These are phyloP conservation scores for Holothuria glaberrima DNA, from an alignment of 35 echinoderm and acorn worm genomes.

Conservation along the genomic window DNA sequence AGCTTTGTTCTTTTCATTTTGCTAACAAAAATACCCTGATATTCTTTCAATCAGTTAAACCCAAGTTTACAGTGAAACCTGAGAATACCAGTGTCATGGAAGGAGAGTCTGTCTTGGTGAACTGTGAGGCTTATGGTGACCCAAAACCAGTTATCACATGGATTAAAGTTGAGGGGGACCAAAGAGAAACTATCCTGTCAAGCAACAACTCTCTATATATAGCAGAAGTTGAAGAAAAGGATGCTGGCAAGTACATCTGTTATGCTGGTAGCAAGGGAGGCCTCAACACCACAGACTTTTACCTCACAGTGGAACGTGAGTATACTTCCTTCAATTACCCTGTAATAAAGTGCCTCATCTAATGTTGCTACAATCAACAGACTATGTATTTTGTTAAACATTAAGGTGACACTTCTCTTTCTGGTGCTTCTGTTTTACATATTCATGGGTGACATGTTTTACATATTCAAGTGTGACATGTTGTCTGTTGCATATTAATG, in stretches of 20 bases:
- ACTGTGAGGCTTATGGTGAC: slow-evolving; percentile 88
- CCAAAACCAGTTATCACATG: slow-evolving; percentile 81
- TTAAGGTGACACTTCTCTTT: no score
- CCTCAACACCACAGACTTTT: slow-evolving; percentile 78
- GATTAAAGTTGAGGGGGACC: slow-evolving; percentile 29
- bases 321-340: not conserved
- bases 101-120: slow-evolving; percentile 65
- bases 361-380: no score
- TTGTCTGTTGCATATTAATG: no score
- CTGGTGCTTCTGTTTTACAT: no score
- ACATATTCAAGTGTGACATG: no score
- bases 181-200: slow-evolving; percentile 12
- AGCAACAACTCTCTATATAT: slow-evolving; percentile 76
- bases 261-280: slow-evolving; percentile 88
- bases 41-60: slow-evolving; percentile 70
- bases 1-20: not conserved
- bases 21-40: not conserved
- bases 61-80: slow-evolving; percentile 79
- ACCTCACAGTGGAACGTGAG: slow-evolving; percentile 75
- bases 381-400: no score
- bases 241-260: slow-evolving; percentile 88
- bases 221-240: slow-evolving; percentile 43
- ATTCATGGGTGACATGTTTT: no score
- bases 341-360: no score
- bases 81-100: slow-evolving; percentile 69